Base-by-base conservation (phyloP, 1,140 invertebrate species). In the Dendrolimus kikuchii region DNA sequence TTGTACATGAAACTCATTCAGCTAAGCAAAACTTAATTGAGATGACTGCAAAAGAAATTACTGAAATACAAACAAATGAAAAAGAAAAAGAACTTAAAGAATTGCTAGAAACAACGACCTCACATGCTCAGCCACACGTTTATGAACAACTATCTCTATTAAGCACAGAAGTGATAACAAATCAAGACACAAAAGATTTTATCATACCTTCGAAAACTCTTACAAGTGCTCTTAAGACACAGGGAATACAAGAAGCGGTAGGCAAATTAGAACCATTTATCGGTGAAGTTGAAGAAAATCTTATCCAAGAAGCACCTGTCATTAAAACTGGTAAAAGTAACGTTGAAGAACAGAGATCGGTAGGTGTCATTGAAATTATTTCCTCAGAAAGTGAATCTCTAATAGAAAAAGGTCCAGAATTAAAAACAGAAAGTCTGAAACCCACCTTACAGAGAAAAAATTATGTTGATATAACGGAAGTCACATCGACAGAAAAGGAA, bases 361-460 rank as follows among this genome's bases (percentile, higher is more conserved):
- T 81, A 44, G 58, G 71, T 57, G 48, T 81, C 37, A 70, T 69
- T 23, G 74, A 81, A 71, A 59, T 74, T 42, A 53, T 73, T n/a
- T 41, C 65, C 8, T 64, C 56, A 23, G 81, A 81, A 53, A 59
- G 59, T 37, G 71, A 74, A 66, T 49, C 40, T 40, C 52, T 54
- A 6, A 53, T 77, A 2, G 49, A 57, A 36, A 38, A 59, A 37
- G 36, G 5, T 23, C 6, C 46, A 38, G 4, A 9, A 10, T 6
- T 50, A 5, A 68, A 61, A 59, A 39, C 41, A 46, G 68, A 71
- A 55, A 57, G 39, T 4, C 7, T 53, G 40, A 55, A 61, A 46
- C 10, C 56, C 6, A 48, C 48, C 45, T 46, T 61, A 49, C 57
- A 68, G 38, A 46, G 55, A 38, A 62, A 56, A 44, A 56, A 49